A percentile compares a stretch with the other conserved stretches of the same genome.
phyloP scores from a whole-genome alignment of 2,888 invertebrate genomes.

The Falcaria lacertinaria region DNA sequence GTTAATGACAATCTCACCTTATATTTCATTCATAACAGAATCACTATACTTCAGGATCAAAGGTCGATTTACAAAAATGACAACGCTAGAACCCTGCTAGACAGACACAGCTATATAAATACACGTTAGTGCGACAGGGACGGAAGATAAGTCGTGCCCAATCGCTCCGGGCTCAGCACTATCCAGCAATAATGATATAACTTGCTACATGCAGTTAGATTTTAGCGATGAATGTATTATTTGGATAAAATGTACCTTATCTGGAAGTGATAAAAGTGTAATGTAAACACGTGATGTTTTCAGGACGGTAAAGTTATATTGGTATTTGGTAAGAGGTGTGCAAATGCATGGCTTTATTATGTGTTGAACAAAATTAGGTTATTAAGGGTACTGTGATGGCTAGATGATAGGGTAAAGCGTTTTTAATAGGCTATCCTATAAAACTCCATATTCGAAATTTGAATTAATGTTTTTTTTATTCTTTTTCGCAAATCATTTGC shows the following conservation, averaged over 20 bases:
- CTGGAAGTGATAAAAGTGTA: conserved; percentile 22
- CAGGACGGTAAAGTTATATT: conserved; percentile 19
- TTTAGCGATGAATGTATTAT: conserved; percentile 27
- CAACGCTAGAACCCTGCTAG: conserved; percentile 48
- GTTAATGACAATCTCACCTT: conserved; percentile 25
- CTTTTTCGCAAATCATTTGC: too few relatives aligned
- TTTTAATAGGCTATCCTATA: too few relatives aligned
- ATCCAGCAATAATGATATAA: conserved; percentile 60
- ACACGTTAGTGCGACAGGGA: conserved; percentile 27
- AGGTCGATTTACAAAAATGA: conserved; percentile 73
- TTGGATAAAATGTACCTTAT: conserved; percentile 30
- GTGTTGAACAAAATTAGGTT: conserved; percentile 61
- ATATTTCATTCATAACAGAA: conserved; percentile 58
- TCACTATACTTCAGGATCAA: conserved; percentile 61
- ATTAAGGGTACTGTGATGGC: conserved; percentile 49
- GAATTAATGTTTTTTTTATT: too few relatives aligned
- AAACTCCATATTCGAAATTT: too few relatives aligned
- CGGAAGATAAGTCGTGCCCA: conserved; percentile 33
- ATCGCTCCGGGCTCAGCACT: conserved; percentile 54
- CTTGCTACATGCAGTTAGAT: conserved; percentile 41
- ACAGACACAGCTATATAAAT: conserved; percentile 28
- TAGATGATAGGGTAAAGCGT: conserved; percentile 19
- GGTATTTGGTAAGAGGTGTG: conserved; percentile 29
- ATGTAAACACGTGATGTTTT: conserved; percentile 10
- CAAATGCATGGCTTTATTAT: conserved; percentile 59